Conservation (phyloP, 2,797 vertebrate genomes). For the Dendrocincla tyrannina region DNA sequence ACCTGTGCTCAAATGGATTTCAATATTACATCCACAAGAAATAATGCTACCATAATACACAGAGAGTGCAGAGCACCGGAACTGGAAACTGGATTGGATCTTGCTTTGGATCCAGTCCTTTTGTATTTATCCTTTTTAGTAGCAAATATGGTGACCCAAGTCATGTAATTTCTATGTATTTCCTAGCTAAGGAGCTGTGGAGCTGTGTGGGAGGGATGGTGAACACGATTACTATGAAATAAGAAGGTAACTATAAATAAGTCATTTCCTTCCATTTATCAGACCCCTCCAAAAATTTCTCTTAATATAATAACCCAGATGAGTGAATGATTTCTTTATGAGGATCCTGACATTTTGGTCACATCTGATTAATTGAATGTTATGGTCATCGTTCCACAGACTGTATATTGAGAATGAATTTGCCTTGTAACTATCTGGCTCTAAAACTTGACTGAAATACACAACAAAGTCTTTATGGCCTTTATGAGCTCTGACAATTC, state of each 20-base stretch:
- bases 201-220: neutral
- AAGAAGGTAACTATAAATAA: constrained; percentile 33
- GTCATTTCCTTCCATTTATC: neutral
- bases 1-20: neutral
- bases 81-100: neutral
- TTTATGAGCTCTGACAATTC: constrained; percentile 18
- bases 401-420: constrained; percentile 36
- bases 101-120: neutral
- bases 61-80: neutral
- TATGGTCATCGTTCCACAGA: constrained; percentile 4
- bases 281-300: neutral
- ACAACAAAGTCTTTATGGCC: constrained; percentile 60
- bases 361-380: constrained; percentile 19
- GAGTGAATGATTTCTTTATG: constrained; percentile 60
- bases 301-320: constrained; percentile 2
- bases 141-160: neutral
- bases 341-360: constrained; percentile 53
- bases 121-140: neutral
- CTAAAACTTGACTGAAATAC: constrained; percentile 24
- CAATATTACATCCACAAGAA: neutral
- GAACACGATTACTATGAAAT: neutral
- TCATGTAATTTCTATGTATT: neutral
- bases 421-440: constrained; percentile 50
- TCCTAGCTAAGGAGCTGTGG: neutral
- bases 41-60: neutral